Conservation (phyloP, 2,888 invertebrate species). For the Philaethria dido region DNA sequence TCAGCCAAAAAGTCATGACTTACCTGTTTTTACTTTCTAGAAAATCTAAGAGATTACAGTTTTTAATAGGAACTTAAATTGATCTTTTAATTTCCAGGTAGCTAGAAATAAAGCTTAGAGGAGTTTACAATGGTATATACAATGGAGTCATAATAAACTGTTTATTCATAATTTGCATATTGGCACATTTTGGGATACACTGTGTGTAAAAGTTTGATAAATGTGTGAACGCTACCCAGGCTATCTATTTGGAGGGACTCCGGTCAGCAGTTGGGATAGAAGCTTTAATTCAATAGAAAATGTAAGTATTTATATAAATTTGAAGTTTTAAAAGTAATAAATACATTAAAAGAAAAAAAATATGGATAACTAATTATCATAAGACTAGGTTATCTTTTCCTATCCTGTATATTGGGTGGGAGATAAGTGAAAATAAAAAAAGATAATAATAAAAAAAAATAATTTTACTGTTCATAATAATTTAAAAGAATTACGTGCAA, state of each 20-base stretch:
- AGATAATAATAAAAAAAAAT: too few species aligned
- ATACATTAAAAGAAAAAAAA: too few species aligned
- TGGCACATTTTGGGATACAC: constrained; percentile 36
- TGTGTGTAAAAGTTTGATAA: constrained; percentile 48
- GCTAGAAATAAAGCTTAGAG: constrained; percentile 23
- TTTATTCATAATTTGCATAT: constrained; percentile 41
- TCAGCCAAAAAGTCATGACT: constrained; percentile 14
- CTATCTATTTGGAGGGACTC: constrained; percentile 75
- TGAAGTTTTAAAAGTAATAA: background rate
- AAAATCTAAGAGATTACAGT: constrained; percentile 9
- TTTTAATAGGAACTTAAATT: background rate
- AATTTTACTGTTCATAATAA: too few species aligned
- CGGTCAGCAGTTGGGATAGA: constrained; percentile 81
- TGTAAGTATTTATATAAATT: constrained; percentile 61
- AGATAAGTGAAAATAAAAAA: too few species aligned
- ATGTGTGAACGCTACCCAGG: constrained; percentile 79
- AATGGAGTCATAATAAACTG: constrained; percentile 43
- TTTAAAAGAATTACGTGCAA: too few species aligned
- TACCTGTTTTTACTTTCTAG: constrained; percentile 24
- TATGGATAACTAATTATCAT: background rate
- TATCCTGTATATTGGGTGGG: too few species aligned
- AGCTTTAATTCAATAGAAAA: constrained; percentile 75
- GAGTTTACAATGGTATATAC: constrained; percentile 34
- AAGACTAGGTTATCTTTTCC: background rate
- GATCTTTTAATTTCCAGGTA: constrained; percentile 40